Evolutionary conservation across 2,888 invertebrate species (phyloP).

Genomic region (Orthosia cruda): DNA sequence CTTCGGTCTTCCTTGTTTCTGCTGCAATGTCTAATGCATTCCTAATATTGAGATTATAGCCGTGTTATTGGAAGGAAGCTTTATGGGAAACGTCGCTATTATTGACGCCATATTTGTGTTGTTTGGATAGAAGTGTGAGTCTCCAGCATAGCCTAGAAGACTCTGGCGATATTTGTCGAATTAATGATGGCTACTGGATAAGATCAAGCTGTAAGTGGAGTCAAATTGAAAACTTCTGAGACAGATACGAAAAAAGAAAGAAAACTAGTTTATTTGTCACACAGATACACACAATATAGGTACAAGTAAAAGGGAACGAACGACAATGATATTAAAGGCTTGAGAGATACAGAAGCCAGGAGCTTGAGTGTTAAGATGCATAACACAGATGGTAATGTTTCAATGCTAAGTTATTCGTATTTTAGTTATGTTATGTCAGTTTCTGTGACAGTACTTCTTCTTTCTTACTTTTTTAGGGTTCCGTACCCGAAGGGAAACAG

Average conservation of each 20-base stretch:
- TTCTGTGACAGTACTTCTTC: too few species aligned
- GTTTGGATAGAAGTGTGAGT: neutral
- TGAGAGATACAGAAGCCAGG: neutral
- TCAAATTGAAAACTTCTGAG: neutral
- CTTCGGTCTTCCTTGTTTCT: slow-evolving; percentile 49
- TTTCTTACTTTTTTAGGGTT: too few species aligned
- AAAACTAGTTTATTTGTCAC: too few species aligned
- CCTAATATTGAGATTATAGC: slow-evolving; percentile 54
- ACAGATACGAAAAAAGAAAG: neutral
- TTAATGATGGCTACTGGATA: neutral
- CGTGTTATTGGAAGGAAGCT: slow-evolving; percentile 36
- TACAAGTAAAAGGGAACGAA: too few species aligned
- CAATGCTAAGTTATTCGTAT: neutral
- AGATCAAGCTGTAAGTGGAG: neutral
- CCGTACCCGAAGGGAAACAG: too few species aligned
- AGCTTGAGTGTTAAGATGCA: neutral
- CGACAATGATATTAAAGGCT: neutral
- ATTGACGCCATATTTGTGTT: slow-evolving; percentile 1
- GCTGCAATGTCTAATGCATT: slow-evolving; percentile 62
- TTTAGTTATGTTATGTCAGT: too few species aligned
- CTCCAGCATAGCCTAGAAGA: neutral
- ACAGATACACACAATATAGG: too few species aligned
- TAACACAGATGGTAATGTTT: neutral
- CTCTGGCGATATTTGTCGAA: neutral
- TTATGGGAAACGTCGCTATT: neutral